Percentiles rank a stretch among this genome's conserved stretches.
Evolutionary conservation across 2,888 invertebrate genomes (phyloP).

Genomic region (Escarpia spicata): DNA sequence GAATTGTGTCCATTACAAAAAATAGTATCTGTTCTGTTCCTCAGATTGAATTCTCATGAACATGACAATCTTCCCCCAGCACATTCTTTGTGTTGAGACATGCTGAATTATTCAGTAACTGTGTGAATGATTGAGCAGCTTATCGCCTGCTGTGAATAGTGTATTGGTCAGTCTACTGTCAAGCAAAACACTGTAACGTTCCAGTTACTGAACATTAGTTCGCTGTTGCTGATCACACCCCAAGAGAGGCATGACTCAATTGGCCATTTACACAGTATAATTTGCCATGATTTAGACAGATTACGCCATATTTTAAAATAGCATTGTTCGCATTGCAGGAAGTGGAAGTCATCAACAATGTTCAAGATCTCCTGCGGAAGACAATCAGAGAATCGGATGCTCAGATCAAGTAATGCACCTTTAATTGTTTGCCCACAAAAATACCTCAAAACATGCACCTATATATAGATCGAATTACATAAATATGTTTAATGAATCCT

Average conservation of each 20-base stretch:
- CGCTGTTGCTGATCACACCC: background rate
- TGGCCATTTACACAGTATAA: background rate
- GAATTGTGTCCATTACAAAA: too few relatives aligned
- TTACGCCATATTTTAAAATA: background rate
- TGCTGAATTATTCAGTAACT: background rate
- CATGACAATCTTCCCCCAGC: too few relatives aligned
- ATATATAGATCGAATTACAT: too few relatives aligned
- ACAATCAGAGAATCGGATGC: conserved; percentile 64
- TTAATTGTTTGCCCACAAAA: background rate
- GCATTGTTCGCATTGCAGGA: conserved; percentile 50
- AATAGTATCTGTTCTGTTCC: too few relatives aligned
- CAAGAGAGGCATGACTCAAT: too few relatives aligned
- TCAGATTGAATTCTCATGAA: too few relatives aligned
- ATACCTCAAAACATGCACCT: background rate
- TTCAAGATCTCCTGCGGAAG: conserved; percentile 64
- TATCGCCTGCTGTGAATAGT: background rate
- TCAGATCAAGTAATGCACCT: conserved; percentile 60
- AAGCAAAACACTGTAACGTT: background rate
- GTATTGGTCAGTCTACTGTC: background rate
- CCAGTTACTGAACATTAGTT: too few relatives aligned
- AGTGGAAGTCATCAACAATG: conserved; percentile 66
- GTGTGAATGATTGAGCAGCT: background rate
- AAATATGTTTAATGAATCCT: background rate
- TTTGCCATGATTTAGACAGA: background rate
- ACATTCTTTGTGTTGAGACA: background rate